phyloP scores from a whole-genome alignment of 1,140 invertebrate genomes.

The Mactra quadrangularis region DNA sequence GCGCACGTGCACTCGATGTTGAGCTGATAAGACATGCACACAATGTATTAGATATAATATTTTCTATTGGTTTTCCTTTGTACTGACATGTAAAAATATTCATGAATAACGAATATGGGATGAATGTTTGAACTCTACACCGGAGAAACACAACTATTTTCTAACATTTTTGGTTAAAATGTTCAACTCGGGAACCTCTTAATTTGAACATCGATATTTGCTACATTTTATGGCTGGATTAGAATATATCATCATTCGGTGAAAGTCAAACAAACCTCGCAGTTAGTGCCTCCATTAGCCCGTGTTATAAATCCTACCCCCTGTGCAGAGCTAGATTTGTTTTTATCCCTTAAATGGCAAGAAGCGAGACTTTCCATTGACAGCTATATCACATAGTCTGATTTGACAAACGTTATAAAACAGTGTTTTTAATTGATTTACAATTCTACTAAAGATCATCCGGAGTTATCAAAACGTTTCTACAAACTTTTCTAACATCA shows the following conservation, averaged over 20 bases:
- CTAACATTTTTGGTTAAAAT: no score
- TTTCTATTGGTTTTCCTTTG: no score
- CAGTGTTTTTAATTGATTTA: slow-evolving; percentile 58
- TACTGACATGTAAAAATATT: no score
- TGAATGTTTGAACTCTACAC: no score
- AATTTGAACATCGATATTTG: slow-evolving; percentile 22
- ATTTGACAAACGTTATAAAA: slow-evolving; percentile 7
- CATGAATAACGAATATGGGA: no score
- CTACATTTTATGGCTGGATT: slow-evolving; percentile 13
- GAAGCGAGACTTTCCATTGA: slow-evolving; percentile 3
- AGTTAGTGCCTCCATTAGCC: background rate
- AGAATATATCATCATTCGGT: slow-evolving; percentile 6
- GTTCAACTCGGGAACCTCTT: background rate
- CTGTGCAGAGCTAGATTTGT: background rate
- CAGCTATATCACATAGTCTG: background rate
- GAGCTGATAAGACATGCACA: no score
- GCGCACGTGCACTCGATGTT: no score
- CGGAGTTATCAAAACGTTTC: slow-evolving; percentile 11
- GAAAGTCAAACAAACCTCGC: slow-evolving; percentile 20
- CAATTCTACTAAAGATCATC: slow-evolving; percentile 18
- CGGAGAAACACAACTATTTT: no score
- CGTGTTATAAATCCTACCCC: slow-evolving; percentile 24
- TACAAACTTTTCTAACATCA: slow-evolving; percentile 9
- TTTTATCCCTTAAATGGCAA: slow-evolving; percentile 16
- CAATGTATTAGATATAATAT: no score